These are phyloP conservation scores for Cossypha polioptera DNA, from an alignment of 2,797 vertebrate species.

Conservation along the genomic window DNA sequence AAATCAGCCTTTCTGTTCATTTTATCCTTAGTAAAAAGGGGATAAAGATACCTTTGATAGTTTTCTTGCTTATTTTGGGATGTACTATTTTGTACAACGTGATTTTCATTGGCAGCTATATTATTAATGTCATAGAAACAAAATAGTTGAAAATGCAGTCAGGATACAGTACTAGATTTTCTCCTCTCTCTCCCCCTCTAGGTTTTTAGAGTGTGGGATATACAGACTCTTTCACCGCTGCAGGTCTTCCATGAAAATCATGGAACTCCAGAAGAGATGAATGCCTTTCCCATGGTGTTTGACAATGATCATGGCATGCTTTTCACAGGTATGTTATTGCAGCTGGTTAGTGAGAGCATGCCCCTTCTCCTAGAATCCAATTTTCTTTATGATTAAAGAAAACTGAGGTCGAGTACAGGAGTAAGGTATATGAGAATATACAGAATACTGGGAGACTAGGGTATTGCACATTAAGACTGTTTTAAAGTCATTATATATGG, in stretches of 20 bases:
- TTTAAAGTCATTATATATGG: background rate
- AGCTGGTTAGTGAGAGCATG: background rate
- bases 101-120: background rate
- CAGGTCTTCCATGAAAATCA: conserved; percentile 74
- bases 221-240: conserved; percentile 73
- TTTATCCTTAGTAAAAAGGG: background rate
- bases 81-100: background rate
- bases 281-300: conserved; percentile 71
- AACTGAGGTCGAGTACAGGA: background rate
- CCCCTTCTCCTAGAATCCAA: background rate
- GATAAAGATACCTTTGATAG: background rate
- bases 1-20: background rate
- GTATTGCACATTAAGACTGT: background rate
- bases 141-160: background rate
- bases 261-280: conserved; percentile 59
- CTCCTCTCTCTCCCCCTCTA: background rate
- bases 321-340: conserved; percentile 56
- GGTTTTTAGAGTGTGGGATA: conserved; percentile 78
- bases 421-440: background rate
- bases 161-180: background rate
- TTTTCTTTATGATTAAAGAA: background rate
- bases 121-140: background rate
- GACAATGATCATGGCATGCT: conserved; percentile 62
- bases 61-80: background rate
- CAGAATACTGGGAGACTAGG: background rate